These are phyloP conservation scores for Anthopleura xanthogrammica DNA, from an alignment of 92 coral and sea anemone species.

Conservation along the genomic window DNA sequence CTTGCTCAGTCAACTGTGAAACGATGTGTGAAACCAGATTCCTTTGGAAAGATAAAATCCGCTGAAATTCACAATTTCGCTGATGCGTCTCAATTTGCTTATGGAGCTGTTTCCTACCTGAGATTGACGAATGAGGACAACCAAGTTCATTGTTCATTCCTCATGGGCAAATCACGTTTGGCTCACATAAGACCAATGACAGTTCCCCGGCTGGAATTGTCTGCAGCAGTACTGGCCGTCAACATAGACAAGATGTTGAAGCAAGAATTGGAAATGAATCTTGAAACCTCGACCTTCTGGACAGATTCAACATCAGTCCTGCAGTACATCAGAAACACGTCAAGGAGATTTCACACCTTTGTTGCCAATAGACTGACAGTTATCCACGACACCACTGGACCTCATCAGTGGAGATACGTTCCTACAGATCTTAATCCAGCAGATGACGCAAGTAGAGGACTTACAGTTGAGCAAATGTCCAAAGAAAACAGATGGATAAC, in stretches of 20 bases:
- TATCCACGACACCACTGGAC: slow-evolving; percentile 23
- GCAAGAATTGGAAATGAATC: slow-evolving; percentile 14
- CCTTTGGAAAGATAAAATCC: not conserved
- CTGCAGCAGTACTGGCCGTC: slow-evolving; percentile 32
- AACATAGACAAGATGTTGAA: slow-evolving; percentile 10
- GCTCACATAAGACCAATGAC: slow-evolving; percentile 41
- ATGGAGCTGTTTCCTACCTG: slow-evolving; percentile 33
- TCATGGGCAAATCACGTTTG: slow-evolving; percentile 41
- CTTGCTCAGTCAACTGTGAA: slow-evolving; percentile 10
- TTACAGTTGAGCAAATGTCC: slow-evolving; percentile 19
- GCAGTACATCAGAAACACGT: slow-evolving; percentile 37
- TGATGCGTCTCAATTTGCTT: slow-evolving; percentile 25
- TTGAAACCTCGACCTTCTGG: slow-evolving; percentile 37
- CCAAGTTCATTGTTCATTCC: slow-evolving; percentile 17
- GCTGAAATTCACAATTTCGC: slow-evolving; percentile 32
- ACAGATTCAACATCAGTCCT: slow-evolving; percentile 50
- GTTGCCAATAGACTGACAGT: slow-evolving; percentile 41
- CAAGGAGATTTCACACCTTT: slow-evolving; percentile 45
- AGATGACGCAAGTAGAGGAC: slow-evolving; percentile 46
- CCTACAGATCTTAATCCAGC: slow-evolving; percentile 33
- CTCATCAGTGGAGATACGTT: slow-evolving; percentile 36
- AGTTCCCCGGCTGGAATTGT: slow-evolving; percentile 41
- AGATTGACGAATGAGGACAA: slow-evolving; percentile 1
- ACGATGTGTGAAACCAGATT: slow-evolving; percentile 25
- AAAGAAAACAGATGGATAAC: slow-evolving; percentile 28